Conservation (phyloP, 2,113 vertebrate species). For the Anser cygnoides region DNA sequence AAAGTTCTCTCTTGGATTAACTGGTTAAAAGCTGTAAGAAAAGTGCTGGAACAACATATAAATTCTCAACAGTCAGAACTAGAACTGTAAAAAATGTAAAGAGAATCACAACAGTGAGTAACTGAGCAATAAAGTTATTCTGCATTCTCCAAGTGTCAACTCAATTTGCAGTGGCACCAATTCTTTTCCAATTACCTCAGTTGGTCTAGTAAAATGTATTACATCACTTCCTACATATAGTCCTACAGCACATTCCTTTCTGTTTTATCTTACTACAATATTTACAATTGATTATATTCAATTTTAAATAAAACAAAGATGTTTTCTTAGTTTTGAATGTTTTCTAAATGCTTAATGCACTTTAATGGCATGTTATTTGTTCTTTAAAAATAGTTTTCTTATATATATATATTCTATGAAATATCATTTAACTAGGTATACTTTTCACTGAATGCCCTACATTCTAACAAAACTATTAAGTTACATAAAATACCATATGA, state of each 20-base stretch:
- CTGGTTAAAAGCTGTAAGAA: background rate
- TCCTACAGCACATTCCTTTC: background rate
- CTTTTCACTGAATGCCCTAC: background rate
- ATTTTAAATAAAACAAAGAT: background rate
- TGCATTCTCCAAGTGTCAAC: background rate
- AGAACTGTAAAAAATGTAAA: background rate
- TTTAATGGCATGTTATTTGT: background rate
- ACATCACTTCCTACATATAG: background rate
- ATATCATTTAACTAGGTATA: background rate
- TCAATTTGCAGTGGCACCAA: background rate
- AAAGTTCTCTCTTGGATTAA: background rate
- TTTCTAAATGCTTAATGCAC: background rate
- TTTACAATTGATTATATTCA: background rate
- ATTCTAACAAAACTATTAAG: background rate
- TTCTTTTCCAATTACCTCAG: background rate
- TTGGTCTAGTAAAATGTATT: background rate
- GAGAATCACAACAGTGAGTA: background rate
- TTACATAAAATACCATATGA: background rate
- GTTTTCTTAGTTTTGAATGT: background rate
- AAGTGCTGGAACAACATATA: background rate
- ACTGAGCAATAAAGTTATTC: background rate
- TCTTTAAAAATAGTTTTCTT: background rate
- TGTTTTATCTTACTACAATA: background rate
- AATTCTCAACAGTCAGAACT: background rate
- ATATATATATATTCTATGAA: background rate